Base-by-base conservation (phyloP, 2,888 invertebrate genomes). In the Polylopha cassiicola region DNA sequence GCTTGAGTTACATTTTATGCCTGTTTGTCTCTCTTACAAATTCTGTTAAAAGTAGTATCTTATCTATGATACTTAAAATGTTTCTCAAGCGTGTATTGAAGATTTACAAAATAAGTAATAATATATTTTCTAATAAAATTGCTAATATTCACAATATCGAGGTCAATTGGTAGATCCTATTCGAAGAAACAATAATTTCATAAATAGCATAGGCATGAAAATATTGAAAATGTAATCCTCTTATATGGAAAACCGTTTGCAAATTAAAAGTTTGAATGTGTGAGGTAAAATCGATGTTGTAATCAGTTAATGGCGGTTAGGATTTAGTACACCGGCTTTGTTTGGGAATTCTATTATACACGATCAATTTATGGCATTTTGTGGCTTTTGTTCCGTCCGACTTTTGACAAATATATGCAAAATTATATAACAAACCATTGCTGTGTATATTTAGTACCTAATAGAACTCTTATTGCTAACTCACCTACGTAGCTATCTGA, bases 321-420 rank as follows among this genome's bases (percentile, higher is more conserved):
- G 30, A 30, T 30, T 10, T 30, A 20, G 3, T 21, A 10, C 20
- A 11, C 6, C n/a, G 27, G 26, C 13, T 36, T 44, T 33, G 11
- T 34, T 49, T 55, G 37, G 43, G 41, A 52, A 53, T 47, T 38
- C 44, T 45, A 44, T 53, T 47, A 51, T 45, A 43, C 34, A 36
- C 34, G 33, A 48, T 49, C 49, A 44, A 52, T 54, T 55, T 50
- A 54, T 50, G 22, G 45, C 46, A 21, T 43, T 39, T 39, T 37
- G 38, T 32, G 48, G 46, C n/a, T n/a, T 37, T 44, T 45, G 46
- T 39, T 43, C 23, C 32, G 23, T 42, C 44, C 37, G 27, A 49
- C 36, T 37, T 43, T 48, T 41, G 39, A 24, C 9, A 13, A 13
- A 30, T 30, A 5, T 8, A 26, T 13, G 6, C 10, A 23, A 15